Conservation (phyloP, 2,797 vertebrate genomes). For the Scleropages formosus region DNA sequence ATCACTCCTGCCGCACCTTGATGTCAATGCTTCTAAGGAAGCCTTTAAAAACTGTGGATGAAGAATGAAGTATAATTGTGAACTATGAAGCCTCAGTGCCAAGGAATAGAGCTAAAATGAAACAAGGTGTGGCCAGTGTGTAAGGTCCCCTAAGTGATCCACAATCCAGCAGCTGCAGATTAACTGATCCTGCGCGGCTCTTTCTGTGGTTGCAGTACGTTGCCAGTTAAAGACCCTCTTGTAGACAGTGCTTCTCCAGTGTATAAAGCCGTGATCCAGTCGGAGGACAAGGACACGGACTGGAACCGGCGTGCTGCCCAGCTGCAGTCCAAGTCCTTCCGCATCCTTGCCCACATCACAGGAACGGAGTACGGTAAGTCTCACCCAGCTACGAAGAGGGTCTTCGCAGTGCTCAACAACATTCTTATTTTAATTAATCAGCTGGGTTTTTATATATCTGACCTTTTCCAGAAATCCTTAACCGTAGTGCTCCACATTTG, state of each 20-base stretch:
- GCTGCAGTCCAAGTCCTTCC: slow-evolving; percentile 88
- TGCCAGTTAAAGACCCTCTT: slow-evolving; percentile 77
- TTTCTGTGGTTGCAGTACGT: slow-evolving; percentile 78
- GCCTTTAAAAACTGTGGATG: too few relatives aligned
- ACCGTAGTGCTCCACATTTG: too few relatives aligned
- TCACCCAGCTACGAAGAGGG: neutral
- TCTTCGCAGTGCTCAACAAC: neutral
- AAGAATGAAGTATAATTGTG: too few relatives aligned
- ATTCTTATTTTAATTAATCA: too few relatives aligned
- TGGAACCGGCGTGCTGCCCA: slow-evolving; percentile 76
- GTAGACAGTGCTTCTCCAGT: slow-evolving; percentile 87
- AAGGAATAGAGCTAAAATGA: neutral
- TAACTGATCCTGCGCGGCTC: slow-evolving; percentile 37
- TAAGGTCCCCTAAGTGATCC: neutral
- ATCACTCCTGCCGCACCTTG: too few relatives aligned
- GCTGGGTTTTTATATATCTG: too few relatives aligned
- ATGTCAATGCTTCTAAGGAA: too few relatives aligned
- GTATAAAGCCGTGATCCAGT: slow-evolving; percentile 87
- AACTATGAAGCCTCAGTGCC: neutral
- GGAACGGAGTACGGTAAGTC: slow-evolving; percentile 87
- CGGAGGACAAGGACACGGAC: slow-evolving; percentile 69
- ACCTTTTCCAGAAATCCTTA: too few relatives aligned
- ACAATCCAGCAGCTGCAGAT: neutral
- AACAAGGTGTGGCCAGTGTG: neutral
- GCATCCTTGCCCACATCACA: slow-evolving; percentile 85